Percentiles rank a stretch among this genome's conserved stretches.
Conservation (phyloP, 2,888 invertebrate species). For the Metopia argyrocephala region DNA sequence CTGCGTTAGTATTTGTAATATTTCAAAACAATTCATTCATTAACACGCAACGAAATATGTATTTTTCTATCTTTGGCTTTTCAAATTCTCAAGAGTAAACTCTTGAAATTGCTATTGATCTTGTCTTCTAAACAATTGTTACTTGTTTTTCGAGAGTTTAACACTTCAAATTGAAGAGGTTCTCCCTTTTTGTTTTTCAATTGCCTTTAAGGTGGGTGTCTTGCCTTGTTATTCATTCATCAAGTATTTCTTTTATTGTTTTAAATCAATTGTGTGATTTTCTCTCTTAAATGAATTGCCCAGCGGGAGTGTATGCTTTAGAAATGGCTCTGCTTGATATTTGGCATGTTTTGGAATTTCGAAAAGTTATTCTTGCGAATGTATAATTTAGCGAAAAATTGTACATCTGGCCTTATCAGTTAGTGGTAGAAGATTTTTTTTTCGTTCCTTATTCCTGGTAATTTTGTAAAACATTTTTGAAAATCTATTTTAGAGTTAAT, state of each 20-base stretch:
- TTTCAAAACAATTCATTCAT: slow-evolving; percentile 60
- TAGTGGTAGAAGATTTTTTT: too few species aligned
- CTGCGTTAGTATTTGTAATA: not conserved
- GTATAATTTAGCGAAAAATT: too few species aligned
- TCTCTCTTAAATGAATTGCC: too few species aligned
- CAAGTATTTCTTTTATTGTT: slow-evolving; percentile 65
- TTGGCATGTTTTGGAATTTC: too few species aligned
- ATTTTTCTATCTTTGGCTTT: slow-evolving; percentile 10
- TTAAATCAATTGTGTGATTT: too few species aligned
- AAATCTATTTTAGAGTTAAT: too few species aligned
- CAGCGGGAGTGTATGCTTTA: too few species aligned
- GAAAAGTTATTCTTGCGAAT: too few species aligned
- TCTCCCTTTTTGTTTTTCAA: slow-evolving; percentile 26
- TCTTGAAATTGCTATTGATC: slow-evolving; percentile 39
- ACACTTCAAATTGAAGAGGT: slow-evolving; percentile 72
- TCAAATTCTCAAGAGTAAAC: slow-evolving; percentile 34
- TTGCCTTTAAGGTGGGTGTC: slow-evolving; percentile 65
- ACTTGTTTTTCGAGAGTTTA: slow-evolving; percentile 56
- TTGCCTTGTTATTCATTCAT: slow-evolving; percentile 69
- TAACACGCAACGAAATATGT: slow-evolving; percentile 59
- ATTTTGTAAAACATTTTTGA: too few species aligned
- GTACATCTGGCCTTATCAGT: too few species aligned
- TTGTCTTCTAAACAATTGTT: slow-evolving; percentile 1
- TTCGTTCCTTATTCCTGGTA: too few species aligned
- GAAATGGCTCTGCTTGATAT: too few species aligned